phyloP scores from a whole-genome alignment of 2,797 vertebrate species.

The Garrulus glandarius region DNA sequence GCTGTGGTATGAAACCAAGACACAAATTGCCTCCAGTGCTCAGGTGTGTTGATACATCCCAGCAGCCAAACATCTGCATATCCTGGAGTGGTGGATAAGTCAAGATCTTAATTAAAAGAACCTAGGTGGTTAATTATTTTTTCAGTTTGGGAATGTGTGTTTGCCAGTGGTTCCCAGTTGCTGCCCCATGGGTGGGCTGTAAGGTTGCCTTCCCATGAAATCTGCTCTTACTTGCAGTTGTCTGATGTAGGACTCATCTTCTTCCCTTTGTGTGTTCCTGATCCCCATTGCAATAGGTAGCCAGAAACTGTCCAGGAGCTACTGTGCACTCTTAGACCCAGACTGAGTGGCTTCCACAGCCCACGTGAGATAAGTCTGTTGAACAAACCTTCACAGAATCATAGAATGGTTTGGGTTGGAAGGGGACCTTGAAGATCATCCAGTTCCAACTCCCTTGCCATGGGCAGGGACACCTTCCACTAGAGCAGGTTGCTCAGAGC shows the following conservation, averaged over 20 bases:
- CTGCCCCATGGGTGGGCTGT: slow-evolving; percentile 22
- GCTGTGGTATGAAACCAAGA: not conserved
- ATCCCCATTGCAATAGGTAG: not conserved
- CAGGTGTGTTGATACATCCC: slow-evolving; percentile 55
- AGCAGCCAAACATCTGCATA: slow-evolving; percentile 51
- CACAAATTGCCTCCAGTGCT: slow-evolving; percentile 24
- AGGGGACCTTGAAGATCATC: not conserved
- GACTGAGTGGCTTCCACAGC: not conserved
- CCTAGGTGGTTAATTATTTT: slow-evolving; percentile 11
- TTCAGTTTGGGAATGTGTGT: not conserved
- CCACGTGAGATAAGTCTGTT: not conserved
- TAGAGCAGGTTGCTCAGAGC: not conserved
- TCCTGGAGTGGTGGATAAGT: slow-evolving; percentile 41
- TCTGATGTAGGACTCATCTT: not conserved
- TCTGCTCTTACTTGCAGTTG: not conserved
- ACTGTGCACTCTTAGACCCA: not conserved
- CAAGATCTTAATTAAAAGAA: slow-evolving; percentile 40
- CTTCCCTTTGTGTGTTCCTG: not conserved
- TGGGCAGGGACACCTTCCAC: not conserved
- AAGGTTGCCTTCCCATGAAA: not conserved
- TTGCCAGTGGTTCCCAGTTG: not conserved
- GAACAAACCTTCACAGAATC: not conserved
- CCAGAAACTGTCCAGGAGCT: not conserved
- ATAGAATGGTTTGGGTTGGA: not conserved
- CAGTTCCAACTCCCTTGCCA: not conserved